Percentiles rank a stretch among this genome's conserved stretches.
These are phyloP conservation scores for Orycteropus afer DNA, from an alignment of 2,113 vertebrate species.

Conservation along the genomic window DNA sequence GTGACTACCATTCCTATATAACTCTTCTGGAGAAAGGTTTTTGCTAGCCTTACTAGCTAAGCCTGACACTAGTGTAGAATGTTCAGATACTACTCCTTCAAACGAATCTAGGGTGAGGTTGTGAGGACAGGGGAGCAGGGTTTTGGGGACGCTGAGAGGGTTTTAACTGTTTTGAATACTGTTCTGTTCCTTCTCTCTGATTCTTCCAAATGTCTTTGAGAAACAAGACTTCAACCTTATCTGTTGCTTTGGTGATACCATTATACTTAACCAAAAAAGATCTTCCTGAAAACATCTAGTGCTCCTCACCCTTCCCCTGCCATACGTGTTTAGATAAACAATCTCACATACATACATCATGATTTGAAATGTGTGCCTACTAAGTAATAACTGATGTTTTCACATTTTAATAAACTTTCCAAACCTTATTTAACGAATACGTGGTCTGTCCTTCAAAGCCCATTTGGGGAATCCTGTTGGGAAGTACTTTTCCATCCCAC, in stretches of 20 bases:
- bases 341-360: not conserved
- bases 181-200: not conserved
- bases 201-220: not conserved
- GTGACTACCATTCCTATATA: not conserved
- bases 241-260: not conserved
- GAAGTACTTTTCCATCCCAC: not conserved
- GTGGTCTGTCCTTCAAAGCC: not conserved
- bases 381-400: slow-evolving; percentile 2
- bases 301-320: too few species aligned
- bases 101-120: not conserved
- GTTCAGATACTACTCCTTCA: not conserved
- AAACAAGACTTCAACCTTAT: slow-evolving; percentile 16
- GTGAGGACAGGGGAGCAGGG: not conserved
- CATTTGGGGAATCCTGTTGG: not conserved
- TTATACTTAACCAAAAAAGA: not conserved
- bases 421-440: not conserved
- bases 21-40: not conserved
- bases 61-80: not conserved
- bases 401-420: not conserved
- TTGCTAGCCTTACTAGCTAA: not conserved
- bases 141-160: not conserved
- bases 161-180: not conserved
- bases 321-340: not conserved
- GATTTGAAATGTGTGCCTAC: not conserved
- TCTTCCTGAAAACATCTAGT: not conserved